These are phyloP conservation scores for Achlya flavicornis DNA, from an alignment of 2,888 invertebrate species.

Conservation along the genomic window DNA sequence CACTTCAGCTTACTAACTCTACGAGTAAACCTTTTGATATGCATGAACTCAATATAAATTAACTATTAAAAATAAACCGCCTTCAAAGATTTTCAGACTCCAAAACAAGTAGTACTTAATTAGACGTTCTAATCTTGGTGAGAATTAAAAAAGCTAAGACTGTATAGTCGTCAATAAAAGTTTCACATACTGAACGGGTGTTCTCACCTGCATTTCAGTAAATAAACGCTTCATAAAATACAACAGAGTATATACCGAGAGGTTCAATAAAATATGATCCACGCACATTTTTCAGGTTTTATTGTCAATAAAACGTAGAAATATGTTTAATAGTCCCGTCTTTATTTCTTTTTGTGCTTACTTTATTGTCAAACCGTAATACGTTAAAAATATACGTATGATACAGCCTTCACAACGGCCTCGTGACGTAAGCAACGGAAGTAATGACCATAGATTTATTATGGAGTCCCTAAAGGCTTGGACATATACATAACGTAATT, in stretches of 20 bases:
- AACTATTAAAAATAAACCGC: no score
- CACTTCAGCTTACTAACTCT: no score
- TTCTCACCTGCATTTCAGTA: background rate
- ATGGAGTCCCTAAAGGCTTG: background rate
- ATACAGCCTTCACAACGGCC: background rate
- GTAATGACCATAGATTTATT: background rate
- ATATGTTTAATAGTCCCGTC: slow-evolving; percentile 11
- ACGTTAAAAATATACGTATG: slow-evolving; percentile 7
- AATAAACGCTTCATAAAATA: background rate
- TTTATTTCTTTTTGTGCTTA: slow-evolving; percentile 11
- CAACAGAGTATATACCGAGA: background rate
- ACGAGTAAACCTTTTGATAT: no score
- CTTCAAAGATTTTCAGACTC: no score
- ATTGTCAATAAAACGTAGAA: slow-evolving; percentile 10
- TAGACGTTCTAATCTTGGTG: no score
- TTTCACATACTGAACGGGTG: background rate
- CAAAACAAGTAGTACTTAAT: no score
- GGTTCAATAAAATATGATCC: slow-evolving; percentile 7
- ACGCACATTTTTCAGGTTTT: slow-evolving; percentile 9
- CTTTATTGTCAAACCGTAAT: slow-evolving; percentile 7
- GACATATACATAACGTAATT: background rate
- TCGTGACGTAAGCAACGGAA: background rate
- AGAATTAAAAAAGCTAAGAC: no score
- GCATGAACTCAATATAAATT: no score
- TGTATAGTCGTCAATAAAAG: no score